Conservation (phyloP, 2,888 invertebrate species). For the Athripsodes cinereus region DNA sequence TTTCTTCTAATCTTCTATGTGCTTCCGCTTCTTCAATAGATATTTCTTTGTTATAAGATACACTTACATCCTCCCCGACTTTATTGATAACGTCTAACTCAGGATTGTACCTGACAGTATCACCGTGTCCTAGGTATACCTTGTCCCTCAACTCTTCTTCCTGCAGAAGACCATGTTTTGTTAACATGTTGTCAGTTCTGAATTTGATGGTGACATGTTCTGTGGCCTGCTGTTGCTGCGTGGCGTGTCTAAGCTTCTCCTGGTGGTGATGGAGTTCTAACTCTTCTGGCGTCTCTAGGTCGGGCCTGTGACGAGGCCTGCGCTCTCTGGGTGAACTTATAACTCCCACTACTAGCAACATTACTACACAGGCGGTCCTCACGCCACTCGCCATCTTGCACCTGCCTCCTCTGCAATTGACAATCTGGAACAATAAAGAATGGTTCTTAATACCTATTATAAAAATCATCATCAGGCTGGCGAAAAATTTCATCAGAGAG, state of each 20-base stretch:
- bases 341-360: conserved; percentile 43
- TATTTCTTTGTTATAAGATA: conserved; percentile 35
- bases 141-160: conserved; percentile 34
- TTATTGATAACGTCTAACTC: conserved; percentile 48
- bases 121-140: conserved; percentile 51
- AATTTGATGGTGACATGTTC: conserved; percentile 14
- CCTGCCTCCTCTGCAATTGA: conserved; percentile 10
- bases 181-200: conserved; percentile 17
- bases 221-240: conserved; percentile 12
- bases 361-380: conserved; percentile 34
- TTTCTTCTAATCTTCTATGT: conserved; percentile 31
- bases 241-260: conserved; percentile 14
- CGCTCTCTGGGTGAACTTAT: conserved; percentile 45
- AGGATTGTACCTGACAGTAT: conserved; percentile 51
- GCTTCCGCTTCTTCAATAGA: conserved; percentile 38
- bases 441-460: not conserved
- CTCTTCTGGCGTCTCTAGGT: conserved; percentile 7
- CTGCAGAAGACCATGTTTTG: conserved; percentile 18
- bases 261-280: conserved; percentile 9
- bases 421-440: not conserved
- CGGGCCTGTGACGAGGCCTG: conserved; percentile 45
- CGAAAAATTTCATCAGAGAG: no score
- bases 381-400: not conserved
- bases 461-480: no score
- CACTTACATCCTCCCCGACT: conserved; percentile 31